Evolutionary conservation across 1,140 invertebrate genomes (phyloP), one percentile per base, ranked within the genome.

Genomic region (Lethrus apterus): DNA sequence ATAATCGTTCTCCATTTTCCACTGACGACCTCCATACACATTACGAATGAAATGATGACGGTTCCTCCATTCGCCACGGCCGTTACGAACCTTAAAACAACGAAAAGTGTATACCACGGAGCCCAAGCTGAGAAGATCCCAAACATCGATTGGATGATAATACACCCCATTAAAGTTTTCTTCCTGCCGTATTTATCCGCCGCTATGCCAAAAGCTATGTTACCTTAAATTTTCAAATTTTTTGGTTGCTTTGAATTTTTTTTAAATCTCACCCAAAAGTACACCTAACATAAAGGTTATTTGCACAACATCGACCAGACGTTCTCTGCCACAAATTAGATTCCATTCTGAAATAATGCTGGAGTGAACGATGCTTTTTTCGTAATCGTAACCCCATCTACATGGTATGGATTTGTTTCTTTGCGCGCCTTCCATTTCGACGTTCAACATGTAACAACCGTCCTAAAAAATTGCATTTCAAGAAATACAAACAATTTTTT

Each of bases 21-120:
- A 1, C 81, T 81, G 24, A 83, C 75, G 19, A 70, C 67, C 58
- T 76, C 74, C 70, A 77, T 74, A 4, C 70, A 63, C 15, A 75
- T 65, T 2, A 76, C 73, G 50, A 75, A 83, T 24, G 77, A 76
- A 17, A 75, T 81, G 21, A 81, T 77, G 76, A 85, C 82, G 0
- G 75, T 81, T 1, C 83, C 83, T 29, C 81, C 83, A 23, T 80
- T 84, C 7, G 79, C 77, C 8, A 84, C 56, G 1, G 77, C 84
- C 1, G 80, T 66, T 10, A 86, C 55, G 54, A 86, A 86, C 47
- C 85, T 72, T 1, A 79, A 70, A 0, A 79, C 4, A 3, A 62
- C 17, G 48, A 84, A 86, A 5, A 72, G 55, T 68, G 73, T 74
- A 50, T 73, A 84, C 58, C 72, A 76, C 77, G 77, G 74, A 2